Evolutionary conservation across 2,888 invertebrate genomes (phyloP), one percentile per base, ranked within the genome.

Genomic region (Eurytoma adleriae): DNA sequence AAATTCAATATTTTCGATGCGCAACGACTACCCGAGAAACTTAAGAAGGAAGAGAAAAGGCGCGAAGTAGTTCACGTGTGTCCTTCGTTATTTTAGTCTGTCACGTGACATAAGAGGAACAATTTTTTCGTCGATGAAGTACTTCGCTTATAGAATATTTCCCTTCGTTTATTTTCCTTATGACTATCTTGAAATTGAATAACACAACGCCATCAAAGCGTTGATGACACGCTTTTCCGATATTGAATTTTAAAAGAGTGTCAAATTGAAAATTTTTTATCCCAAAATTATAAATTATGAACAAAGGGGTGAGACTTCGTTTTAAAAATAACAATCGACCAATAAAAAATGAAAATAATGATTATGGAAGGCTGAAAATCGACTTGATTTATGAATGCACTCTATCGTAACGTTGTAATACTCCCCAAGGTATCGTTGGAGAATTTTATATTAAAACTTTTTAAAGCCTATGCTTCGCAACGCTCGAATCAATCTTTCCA

Each of bases 21-120:
- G 24, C n/a, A 14, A 54, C 57, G 67, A 78, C 71, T 57, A 64
- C 57, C 57, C 52, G 57, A 30, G 78, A 78, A 71, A 78, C 27
- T 78, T 57, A 66, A 71, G 78, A 71, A 71, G 78, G 64, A 66
- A 64, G 69, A 78, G 78, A 71, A 70, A 77, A 71, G 66, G 57
- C 48, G 62, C 61, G 62, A 76, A 30, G 54, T n/a, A 40, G 62
- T 27, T 20, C 56, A 48, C 61, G 62, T n/a, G 69, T 61, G 59
- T 69, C 30, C 62, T 52, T 61, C 69, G 68, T 62, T 76, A 76
- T 76, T 76, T 76, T 76, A 62, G 54, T 54, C 52, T 40, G 16
- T 20, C 30, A 24, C 62, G 59, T 3, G 16, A 16, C 57, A 16
- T 56, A 18, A 54, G 69, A 61, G 69, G 54, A 18, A 67, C 56